Conservation (phyloP, 2,797 vertebrate species). For the Syndactyla subalaris region DNA sequence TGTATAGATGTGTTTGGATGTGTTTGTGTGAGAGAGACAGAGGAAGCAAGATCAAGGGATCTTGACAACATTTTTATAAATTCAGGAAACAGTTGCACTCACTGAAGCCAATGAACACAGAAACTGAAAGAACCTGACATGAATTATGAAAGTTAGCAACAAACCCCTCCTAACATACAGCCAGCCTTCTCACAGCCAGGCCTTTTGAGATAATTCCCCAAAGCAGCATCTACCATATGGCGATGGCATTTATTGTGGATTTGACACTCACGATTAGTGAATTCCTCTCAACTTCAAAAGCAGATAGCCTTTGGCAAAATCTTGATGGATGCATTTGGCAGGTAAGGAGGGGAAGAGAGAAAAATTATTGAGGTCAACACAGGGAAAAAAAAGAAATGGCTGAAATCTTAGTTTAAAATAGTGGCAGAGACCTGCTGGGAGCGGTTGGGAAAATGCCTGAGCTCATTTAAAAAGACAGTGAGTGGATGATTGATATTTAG, state of each 20-base stretch:
- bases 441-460: slow-evolving; percentile 48
- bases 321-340: slow-evolving; percentile 28
- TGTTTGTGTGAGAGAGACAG: neutral
- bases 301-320: slow-evolving; percentile 28
- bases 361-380: slow-evolving; percentile 37
- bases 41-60: slow-evolving; percentile 43
- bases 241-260: slow-evolving; percentile 45
- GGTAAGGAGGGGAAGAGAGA: slow-evolving; percentile 6
- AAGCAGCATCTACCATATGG: slow-evolving; percentile 37
- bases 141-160: slow-evolving; percentile 38
- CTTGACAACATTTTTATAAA: slow-evolving; percentile 48
- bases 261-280: slow-evolving; percentile 40
- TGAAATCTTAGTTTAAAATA: slow-evolving; percentile 33
- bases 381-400: neutral
- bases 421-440: slow-evolving; percentile 34
- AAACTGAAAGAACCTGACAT: slow-evolving; percentile 42
- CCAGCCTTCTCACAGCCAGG: neutral
- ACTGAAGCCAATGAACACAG: slow-evolving; percentile 27
- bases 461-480: slow-evolving; percentile 43
- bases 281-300: slow-evolving; percentile 44
- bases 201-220: slow-evolving; percentile 42
- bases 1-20: neutral
- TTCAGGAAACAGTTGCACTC: slow-evolving; percentile 47
- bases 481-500: slow-evolving; percentile 43
- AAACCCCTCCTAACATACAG: neutral